phyloP scores from a whole-genome alignment of 2,113 vertebrate genomes.

The Anseranas semipalmata region DNA sequence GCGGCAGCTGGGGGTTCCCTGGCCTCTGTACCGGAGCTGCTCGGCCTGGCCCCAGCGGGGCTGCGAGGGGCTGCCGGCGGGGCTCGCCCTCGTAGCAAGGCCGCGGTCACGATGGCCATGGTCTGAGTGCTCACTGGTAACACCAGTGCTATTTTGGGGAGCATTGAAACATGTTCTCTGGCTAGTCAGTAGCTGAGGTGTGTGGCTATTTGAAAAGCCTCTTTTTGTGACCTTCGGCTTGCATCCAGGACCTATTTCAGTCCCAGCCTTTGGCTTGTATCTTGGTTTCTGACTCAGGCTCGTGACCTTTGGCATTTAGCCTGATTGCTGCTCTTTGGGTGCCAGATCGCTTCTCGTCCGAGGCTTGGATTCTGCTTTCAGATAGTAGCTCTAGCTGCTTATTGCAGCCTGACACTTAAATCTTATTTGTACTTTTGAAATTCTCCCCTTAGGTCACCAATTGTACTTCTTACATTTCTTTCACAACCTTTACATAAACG shows the following conservation, averaged over 20 bases:
- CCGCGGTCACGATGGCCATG: not conserved
- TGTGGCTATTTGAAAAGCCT: not conserved
- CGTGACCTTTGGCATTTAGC: conserved; percentile 12
- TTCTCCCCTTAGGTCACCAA: not conserved
- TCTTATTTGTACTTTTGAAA: not conserved
- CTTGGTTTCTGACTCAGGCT: not conserved
- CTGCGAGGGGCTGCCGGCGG: not conserved
- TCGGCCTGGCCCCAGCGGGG: not conserved
- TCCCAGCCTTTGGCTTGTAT: not conserved
- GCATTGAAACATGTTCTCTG: not conserved
- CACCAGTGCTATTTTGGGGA: not conserved
- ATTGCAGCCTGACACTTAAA: not conserved
- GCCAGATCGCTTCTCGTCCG: not conserved
- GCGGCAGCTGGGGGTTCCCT: not conserved
- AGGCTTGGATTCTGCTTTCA: not conserved
- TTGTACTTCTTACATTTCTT: not conserved
- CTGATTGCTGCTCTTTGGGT: not conserved
- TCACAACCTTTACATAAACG: not conserved
- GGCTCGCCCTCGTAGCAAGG: not conserved
- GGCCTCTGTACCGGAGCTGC: not conserved
- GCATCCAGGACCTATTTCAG: not conserved
- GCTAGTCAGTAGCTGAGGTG: not conserved
- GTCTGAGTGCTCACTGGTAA: not conserved
- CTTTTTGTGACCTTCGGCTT: not conserved
- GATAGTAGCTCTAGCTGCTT: not conserved